Evolutionary conservation across 2,888 invertebrate species (phyloP), one percentile per base, ranked within the genome.

Genomic region (Hypercompe scribonia): DNA sequence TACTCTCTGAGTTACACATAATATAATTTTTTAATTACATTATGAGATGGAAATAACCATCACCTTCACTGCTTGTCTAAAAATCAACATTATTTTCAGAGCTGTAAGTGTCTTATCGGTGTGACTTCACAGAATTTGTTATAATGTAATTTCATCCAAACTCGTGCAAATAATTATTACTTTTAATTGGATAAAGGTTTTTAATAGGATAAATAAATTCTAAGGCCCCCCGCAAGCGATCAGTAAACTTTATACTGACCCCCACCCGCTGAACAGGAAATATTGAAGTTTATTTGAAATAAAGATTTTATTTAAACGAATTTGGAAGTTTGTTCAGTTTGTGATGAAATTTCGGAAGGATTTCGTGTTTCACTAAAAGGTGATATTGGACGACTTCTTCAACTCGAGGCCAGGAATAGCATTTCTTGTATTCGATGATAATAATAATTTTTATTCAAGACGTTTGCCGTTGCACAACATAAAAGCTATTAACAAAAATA

Each of bases 121-220:
- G 0, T 13, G 28, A 63, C 28, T n/a, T 28, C 28, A 61, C 65
- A 58, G 18, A 64, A 78, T 63, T 39, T 33, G 15, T 64, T 46
- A 1, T n/a, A n/a, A 34, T 33, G 46, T n/a, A 65, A 50, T 72
- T 39, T 31, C 33, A 68, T 36, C 42, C 7, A 13, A 50, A 74
- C 65, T 50, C 33, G 13, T 24, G 31, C 61, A 72, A 75, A 71
- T 75, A 71, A 74, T 81, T 73, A 71, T 72, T 42, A 79, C 36
- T 81, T 77, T 75, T 77, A 77, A 73, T 70, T 75, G 64, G 70
- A 77, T 72, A 33, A 74, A 71, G 21, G 68, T 74, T 75, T 80
- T 74, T 65, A 69, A 71, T 71, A 54, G 39, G 65, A 74, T 58
- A 24, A 65, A 78, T 18, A 61, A 61, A 61, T 73, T 70, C 18